These are phyloP conservation scores for Seriola aureovittata DNA, from an alignment of 2,113 vertebrate genomes.

Conservation along the genomic window DNA sequence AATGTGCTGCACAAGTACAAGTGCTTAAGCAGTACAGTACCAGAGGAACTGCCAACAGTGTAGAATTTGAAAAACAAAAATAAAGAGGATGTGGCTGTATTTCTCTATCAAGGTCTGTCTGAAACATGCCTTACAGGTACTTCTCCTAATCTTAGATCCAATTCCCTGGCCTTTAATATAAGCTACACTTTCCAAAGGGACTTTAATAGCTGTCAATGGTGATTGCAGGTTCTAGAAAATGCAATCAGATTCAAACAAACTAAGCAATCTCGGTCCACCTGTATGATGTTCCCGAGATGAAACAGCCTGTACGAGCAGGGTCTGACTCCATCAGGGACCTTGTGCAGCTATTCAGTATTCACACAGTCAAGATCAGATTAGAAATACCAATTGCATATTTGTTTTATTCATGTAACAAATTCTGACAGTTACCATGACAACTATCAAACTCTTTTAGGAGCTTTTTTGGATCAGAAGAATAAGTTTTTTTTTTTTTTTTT, in stretches of 20 bases:
- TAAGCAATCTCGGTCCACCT: conserved; percentile 35
- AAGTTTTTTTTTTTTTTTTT: background rate
- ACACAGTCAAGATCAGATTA: conserved; percentile 69
- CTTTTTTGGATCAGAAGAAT: conserved; percentile 16
- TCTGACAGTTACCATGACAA: conserved; percentile 75
- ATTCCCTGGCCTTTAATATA: conserved; percentile 35
- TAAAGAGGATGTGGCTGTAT: conserved; percentile 38
- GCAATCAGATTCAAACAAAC: conserved; percentile 49
- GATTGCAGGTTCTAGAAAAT: conserved; percentile 44
- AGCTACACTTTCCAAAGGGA: conserved; percentile 3
- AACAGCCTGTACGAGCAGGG: background rate
- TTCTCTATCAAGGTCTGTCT: conserved; percentile 10
- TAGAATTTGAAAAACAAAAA: conserved; percentile 45
- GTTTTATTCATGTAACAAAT: conserved; percentile 72
- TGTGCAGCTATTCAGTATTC: conserved; percentile 61
- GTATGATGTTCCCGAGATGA: conserved; percentile 26
- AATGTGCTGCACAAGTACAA: conserved; percentile 53
- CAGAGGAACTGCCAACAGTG: conserved; percentile 37
- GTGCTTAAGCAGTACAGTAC: conserved; percentile 18
- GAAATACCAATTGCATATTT: conserved; percentile 76
- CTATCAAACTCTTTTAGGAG: conserved; percentile 53
- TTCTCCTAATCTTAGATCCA: conserved; percentile 33
- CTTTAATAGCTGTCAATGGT: conserved; percentile 45
- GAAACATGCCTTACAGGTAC: conserved; percentile 28
- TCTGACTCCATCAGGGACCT: conserved; percentile 47